Evolutionary conservation across 2,797 vertebrate species (phyloP).

Genomic region (Microchirus variegatus): DNA sequence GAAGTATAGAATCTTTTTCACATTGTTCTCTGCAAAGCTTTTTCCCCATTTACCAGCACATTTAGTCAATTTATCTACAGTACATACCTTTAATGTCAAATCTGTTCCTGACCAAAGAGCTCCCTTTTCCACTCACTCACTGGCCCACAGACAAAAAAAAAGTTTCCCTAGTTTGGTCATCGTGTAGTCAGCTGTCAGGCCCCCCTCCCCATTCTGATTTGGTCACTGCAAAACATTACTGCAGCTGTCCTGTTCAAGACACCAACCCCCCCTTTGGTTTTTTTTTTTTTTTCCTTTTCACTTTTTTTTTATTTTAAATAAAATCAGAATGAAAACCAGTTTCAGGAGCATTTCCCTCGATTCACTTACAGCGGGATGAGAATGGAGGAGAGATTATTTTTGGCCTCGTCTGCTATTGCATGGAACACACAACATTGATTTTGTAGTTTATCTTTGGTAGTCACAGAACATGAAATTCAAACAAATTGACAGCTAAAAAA

Average conservation of each 20-base stretch:
- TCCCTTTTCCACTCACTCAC: conserved; percentile 63
- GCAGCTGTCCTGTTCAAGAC: conserved; percentile 79
- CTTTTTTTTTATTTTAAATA: not conserved
- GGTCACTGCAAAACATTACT: conserved; percentile 85
- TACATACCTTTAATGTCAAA: conserved; percentile 53
- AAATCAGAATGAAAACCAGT: conserved; percentile 61
- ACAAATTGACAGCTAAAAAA: conserved; percentile 81
- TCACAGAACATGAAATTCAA: conserved; percentile 88
- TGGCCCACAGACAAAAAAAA: conserved; percentile 71
- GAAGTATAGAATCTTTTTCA: conserved; percentile 82
- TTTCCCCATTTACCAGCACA: conserved; percentile 70
- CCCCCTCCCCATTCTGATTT: conserved; percentile 79
- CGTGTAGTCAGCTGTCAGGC: conserved; percentile 60
- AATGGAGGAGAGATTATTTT: conserved; percentile 91
- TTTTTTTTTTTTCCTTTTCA: conserved; percentile 14
- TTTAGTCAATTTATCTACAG: conserved; percentile 60
- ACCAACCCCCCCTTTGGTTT: conserved; percentile 87
- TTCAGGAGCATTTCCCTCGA: conserved; percentile 71
- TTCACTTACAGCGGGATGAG: conserved; percentile 81
- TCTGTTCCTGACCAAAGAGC: conserved; percentile 72
- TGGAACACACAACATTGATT: conserved; percentile 93
- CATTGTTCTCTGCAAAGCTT: conserved; percentile 83
- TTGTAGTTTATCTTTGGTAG: conserved; percentile 98
- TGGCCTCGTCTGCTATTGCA: conserved; percentile 98
- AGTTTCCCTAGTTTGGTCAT: conserved; percentile 79